Evolutionary conservation across 2,797 vertebrate genomes (phyloP), one percentile per base, ranked within the genome.

Genomic region (Brachyrhaphis roseni): DNA sequence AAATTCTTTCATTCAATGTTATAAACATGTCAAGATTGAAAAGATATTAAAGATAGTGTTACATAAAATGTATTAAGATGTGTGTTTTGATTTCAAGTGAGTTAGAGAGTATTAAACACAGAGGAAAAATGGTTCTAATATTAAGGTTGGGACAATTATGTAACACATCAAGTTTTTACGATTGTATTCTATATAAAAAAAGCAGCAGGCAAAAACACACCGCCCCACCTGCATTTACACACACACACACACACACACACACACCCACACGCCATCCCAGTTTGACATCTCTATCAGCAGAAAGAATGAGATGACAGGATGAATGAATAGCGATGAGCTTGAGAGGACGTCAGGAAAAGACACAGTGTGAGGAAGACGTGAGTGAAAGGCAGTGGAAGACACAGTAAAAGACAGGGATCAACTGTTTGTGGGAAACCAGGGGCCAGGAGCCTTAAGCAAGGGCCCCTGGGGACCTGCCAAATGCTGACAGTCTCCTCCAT

Each of bases 401-500:
- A 71, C 36, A 64, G 75, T 4, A 16, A 55, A 53, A 59, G 57
- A 64, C 59, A 78, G 66, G 46, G 34, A 49, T 88, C 77, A 64
- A 77, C 75, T 57, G 78, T 36, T 64, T 79, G 78, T 79, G 79
- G 78, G 72, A 84, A 73, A 57, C 76, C 49, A 85, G 78, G 59
- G 81, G 62, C 78, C 46, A 26, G 18, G 64, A 28, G 72, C 49
- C 82, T 81, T 72, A 28, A 71, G 70, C 70, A 80, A 31, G 64
- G 79, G 36, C 84, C 79, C 75, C 57, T 20, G 76, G 74, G 85
- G 51, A 87, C 74, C 85, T 90, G 87, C 81, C 87, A 87, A 87
- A 76, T 13, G n/a, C 75, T 91, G 91, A 90, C 89, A 89, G 88
- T 62, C 49, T 78, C 84, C 78, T 87, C 57, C 26, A 70, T 82